These are phyloP conservation scores for Tylochromis polylepis DNA, from an alignment of 2,113 vertebrate species.

Conservation along the genomic window DNA sequence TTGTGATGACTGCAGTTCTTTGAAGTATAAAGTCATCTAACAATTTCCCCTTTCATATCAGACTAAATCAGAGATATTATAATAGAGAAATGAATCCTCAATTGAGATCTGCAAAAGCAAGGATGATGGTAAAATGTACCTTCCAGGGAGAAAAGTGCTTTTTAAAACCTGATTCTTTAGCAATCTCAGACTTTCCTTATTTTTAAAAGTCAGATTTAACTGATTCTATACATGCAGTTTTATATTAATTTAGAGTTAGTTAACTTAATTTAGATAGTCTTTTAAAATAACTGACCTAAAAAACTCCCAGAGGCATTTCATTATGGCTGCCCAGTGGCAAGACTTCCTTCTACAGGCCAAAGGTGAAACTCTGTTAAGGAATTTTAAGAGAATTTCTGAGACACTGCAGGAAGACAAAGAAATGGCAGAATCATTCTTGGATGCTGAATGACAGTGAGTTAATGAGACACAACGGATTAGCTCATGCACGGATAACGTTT, in stretches of 20 bases:
- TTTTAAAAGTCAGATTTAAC: no score
- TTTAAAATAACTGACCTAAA: not conserved
- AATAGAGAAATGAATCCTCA: not conserved
- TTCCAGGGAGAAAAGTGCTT: not conserved
- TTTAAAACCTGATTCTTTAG: not conserved
- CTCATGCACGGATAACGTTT: not conserved
- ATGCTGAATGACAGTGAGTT: not conserved
- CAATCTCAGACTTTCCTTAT: not conserved
- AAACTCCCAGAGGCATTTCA: not conserved
- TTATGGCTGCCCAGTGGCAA: not conserved
- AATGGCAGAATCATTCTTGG: not conserved
- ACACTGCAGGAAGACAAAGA: not conserved
- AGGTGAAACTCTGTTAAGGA: not conserved
- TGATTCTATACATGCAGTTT: not conserved
- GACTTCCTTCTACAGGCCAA: not conserved
- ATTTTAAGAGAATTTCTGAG: not conserved
- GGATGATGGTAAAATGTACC: not conserved
- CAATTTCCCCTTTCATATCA: not conserved
- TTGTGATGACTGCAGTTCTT: not conserved
- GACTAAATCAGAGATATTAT: not conserved
- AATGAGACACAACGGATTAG: not conserved
- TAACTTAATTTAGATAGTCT: not conserved
- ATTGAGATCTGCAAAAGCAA: not conserved
- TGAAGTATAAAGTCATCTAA: not conserved
- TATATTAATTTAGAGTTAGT: not conserved